Conservation (phyloP, 2,888 invertebrate species). For the Phortica magna region DNA sequence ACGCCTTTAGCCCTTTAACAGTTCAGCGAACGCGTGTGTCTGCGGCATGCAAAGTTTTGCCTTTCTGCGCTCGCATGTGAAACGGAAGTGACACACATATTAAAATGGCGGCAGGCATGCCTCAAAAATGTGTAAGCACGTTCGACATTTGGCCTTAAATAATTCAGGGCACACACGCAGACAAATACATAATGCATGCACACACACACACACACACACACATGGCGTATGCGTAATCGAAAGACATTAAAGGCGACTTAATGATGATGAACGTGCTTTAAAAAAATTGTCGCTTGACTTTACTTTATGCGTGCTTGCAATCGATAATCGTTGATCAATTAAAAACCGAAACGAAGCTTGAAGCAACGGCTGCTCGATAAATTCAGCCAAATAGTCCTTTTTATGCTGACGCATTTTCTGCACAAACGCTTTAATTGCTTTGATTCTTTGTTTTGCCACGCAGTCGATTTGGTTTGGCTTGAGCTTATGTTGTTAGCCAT, state of each 20-base stretch:
- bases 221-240: slow-evolving; percentile 11
- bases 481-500: too few relatives aligned
- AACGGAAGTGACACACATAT: slow-evolving; percentile 11
- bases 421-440: neutral
- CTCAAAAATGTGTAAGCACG: neutral
- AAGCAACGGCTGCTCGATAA: neutral
- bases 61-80: neutral
- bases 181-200: too few relatives aligned
- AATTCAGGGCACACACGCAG: too few relatives aligned
- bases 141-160: too few relatives aligned
- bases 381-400: neutral
- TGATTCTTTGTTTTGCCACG: neutral
- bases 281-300: too few relatives aligned
- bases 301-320: too few relatives aligned
- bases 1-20: neutral
- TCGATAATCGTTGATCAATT: too few relatives aligned
- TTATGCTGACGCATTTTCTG: neutral
- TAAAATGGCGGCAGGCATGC: neutral
- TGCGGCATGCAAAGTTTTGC: neutral
- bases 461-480: too few relatives aligned
- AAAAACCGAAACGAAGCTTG: too few relatives aligned
- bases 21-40: neutral
- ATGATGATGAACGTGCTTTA: neutral
- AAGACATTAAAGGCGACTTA: slow-evolving; percentile 8
- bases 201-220: neutral